phyloP scores from a whole-genome alignment of 2,888 invertebrate species.

The Coelogynopora nodosa region DNA sequence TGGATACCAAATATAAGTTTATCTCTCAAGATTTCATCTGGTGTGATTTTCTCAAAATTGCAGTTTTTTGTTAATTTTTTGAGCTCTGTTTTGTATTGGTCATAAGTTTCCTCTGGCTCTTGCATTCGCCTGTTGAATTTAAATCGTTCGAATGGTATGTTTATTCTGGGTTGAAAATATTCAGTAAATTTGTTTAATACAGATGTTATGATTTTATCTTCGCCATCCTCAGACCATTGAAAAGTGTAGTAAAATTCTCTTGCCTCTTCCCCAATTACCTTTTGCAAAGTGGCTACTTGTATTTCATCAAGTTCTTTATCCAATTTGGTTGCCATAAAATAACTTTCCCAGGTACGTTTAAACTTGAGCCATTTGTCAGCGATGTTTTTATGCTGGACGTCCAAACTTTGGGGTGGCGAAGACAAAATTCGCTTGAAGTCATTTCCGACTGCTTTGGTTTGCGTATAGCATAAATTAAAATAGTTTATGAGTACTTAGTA shows the following conservation, averaged over 20 bases:
- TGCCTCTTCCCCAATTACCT: not conserved
- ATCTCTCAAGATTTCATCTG: not conserved
- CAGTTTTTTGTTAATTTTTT: not conserved
- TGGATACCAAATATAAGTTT: not conserved
- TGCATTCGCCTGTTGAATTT: not conserved
- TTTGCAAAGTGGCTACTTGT: not conserved
- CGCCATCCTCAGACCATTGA: not conserved
- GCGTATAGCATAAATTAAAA: no score
- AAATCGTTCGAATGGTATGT: not conserved
- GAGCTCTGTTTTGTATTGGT: not conserved
- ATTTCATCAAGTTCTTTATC: not conserved
- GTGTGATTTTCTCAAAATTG: not conserved
- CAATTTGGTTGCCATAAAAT: not conserved
- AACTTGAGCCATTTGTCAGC: not conserved
- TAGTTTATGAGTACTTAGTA: no score
- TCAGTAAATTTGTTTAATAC: not conserved
- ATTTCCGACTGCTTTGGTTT: no score
- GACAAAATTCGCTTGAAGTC: not conserved
- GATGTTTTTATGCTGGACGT: not conserved
- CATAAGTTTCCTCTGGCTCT: not conserved
- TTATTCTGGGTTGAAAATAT: not conserved
- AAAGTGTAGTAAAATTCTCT: not conserved
- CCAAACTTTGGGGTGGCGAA: not conserved
- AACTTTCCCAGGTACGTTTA: not conserved
- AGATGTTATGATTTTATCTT: not conserved